These are phyloP conservation scores for Neoscelio sp. DNA, from an alignment of 2,888 invertebrate genomes.

Conservation along the genomic window DNA sequence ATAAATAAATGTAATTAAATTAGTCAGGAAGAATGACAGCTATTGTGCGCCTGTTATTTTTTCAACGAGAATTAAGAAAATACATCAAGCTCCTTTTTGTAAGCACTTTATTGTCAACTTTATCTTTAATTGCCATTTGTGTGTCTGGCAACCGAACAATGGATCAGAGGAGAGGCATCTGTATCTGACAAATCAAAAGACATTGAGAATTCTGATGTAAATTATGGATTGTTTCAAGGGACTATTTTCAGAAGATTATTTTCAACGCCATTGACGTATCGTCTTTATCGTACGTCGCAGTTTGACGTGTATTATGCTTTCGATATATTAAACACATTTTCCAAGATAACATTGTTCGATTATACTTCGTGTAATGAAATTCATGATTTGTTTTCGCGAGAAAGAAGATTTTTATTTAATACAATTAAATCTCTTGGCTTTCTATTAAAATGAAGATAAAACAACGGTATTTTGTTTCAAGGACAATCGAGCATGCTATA, in stretches of 20 bases:
- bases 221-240: conserved; percentile 72
- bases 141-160: conserved; percentile 68
- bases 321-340: conserved; percentile 1
- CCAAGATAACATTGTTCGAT: too few species aligned
- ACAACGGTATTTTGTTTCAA: too few species aligned
- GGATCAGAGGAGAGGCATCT: conserved; percentile 66
- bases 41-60: conserved; percentile 28
- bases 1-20: conserved; percentile 32
- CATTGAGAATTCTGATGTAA: conserved; percentile 62
- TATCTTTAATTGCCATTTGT: conserved; percentile 68
- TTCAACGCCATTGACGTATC: conserved; percentile 64
- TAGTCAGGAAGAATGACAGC: neutral
- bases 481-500: too few species aligned
- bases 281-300: conserved; percentile 68
- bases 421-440: too few species aligned
- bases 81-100: conserved; percentile 64
- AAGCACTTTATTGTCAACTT: conserved; percentile 64
- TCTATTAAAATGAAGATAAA: too few species aligned
- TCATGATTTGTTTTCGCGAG: too few species aligned
- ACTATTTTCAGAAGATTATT: conserved; percentile 66
- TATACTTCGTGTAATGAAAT: too few species aligned
- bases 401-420: too few species aligned
- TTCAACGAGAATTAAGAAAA: conserved; percentile 58
- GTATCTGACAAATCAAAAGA: conserved; percentile 62
- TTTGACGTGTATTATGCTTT: conserved; percentile 15